phyloP scores from a whole-genome alignment of 37 sponge, comb jelly and placozoan species.

The Oopsacas minuta region DNA sequence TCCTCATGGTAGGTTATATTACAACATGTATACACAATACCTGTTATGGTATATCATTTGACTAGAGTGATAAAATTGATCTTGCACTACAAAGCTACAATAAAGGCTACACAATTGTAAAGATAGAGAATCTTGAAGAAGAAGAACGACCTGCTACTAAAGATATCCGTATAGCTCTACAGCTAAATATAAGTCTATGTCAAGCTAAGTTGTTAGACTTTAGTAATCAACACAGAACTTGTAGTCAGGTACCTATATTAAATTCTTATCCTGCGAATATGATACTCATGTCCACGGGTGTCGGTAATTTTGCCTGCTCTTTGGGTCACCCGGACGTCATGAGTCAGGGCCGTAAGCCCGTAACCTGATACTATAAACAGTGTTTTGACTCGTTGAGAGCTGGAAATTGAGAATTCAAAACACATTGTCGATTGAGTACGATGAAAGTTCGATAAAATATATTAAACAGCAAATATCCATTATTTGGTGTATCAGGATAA shows the following conservation, averaged over 20 bases:
- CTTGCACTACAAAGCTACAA: slow-evolving; percentile 74
- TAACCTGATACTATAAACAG: too few species aligned
- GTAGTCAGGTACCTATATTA: slow-evolving; percentile 33
- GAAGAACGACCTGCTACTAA: slow-evolving; percentile 41
- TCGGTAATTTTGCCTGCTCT: too few species aligned
- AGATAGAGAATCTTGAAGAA: slow-evolving; percentile 33
- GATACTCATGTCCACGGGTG: too few species aligned
- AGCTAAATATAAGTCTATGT: slow-evolving; percentile 63
- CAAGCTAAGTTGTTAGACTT: slow-evolving; percentile 53
- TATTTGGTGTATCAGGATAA: too few species aligned
- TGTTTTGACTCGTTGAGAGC: too few species aligned
- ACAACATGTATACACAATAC: background rate
- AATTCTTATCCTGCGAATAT: too few species aligned
- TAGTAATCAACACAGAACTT: slow-evolving; percentile 31
- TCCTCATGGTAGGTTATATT: slow-evolving; percentile 41
- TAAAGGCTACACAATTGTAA: slow-evolving; percentile 37
- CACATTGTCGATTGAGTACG: too few species aligned
- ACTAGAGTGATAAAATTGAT: slow-evolving; percentile 28
- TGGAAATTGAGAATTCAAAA: too few species aligned
- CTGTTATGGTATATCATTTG: background rate
- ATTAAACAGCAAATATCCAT: too few species aligned
- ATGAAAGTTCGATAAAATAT: too few species aligned
- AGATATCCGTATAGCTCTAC: slow-evolving; percentile 29
- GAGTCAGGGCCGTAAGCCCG: background rate
- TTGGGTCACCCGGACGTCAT: background rate